Conservation (phyloP, 1,140 invertebrate genomes). For the Apis dorsata region DNA sequence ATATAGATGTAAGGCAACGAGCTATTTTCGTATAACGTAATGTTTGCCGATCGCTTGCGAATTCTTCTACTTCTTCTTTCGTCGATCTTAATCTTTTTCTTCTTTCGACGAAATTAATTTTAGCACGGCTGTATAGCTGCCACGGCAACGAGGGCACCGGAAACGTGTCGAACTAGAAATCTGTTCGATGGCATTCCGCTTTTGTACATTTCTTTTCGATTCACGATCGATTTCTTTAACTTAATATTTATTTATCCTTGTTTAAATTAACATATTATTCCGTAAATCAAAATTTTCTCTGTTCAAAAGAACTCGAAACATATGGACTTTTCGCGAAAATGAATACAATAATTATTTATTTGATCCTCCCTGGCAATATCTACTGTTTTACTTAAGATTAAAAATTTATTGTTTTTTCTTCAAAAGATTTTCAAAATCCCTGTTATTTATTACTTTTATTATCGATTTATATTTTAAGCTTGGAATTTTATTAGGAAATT, state of each 20-base stretch:
- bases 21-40: conserved; percentile 25
- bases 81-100: conserved; percentile 41
- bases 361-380: too few relatives aligned
- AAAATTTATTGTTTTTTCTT: too few relatives aligned
- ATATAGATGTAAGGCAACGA: background rate
- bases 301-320: too few relatives aligned
- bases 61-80: conserved; percentile 41
- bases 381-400: too few relatives aligned
- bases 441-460: too few relatives aligned
- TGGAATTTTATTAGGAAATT: too few relatives aligned
- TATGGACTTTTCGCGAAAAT: too few relatives aligned
- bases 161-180: conserved; percentile 46
- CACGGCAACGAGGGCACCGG: conserved; percentile 32
- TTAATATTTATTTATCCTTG: background rate
- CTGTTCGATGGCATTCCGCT: conserved; percentile 28
- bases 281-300: too few relatives aligned
- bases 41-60: conserved; percentile 17
- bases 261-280: background rate
- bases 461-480: too few relatives aligned
- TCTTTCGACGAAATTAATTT: conserved; percentile 55
- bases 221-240: background rate
- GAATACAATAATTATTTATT: too few relatives aligned
- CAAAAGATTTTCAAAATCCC: too few relatives aligned
- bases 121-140: conserved; percentile 37
- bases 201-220: background rate